A percentile compares a stretch with the other conserved stretches of the same genome.
Conservation (phyloP, 2,797 vertebrate genomes). For the Crocodylus rhombifer region DNA sequence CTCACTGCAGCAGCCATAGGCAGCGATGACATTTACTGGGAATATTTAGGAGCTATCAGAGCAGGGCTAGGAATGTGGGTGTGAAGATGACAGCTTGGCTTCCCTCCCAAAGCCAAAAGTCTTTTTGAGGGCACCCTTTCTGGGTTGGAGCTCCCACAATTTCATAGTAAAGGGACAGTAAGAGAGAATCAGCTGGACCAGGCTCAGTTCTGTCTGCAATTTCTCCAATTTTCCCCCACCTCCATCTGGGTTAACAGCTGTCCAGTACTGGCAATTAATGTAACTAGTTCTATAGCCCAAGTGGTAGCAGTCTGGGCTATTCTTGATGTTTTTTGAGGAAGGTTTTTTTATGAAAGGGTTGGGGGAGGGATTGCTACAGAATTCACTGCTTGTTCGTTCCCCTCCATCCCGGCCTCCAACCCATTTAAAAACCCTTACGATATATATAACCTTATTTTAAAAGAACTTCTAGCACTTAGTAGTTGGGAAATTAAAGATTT, state of each 20-base stretch:
- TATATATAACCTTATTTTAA: no score
- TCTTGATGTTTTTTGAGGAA: background rate
- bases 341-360: background rate
- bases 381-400: background rate
- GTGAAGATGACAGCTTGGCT: no score
- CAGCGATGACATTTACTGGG: fast-evolving
- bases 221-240: background rate
- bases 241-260: conserved; percentile 22
- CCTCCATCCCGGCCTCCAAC: background rate
- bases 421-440: background rate
- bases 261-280: conserved; percentile 15
- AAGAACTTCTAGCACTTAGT: background rate
- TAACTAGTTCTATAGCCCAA: conserved; percentile 12
- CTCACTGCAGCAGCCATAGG: background rate
- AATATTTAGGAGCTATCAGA: background rate
- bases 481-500: background rate
- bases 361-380: background rate
- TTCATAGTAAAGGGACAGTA: background rate
- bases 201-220: background rate
- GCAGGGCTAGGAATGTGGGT: background rate
- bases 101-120: no score
- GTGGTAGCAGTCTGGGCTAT: conserved; percentile 4
- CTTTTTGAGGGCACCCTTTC: conserved; percentile 15
- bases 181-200: background rate
- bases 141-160: background rate